Conservation (phyloP, 2,797 vertebrate species). For the Trematomus bernacchii region DNA sequence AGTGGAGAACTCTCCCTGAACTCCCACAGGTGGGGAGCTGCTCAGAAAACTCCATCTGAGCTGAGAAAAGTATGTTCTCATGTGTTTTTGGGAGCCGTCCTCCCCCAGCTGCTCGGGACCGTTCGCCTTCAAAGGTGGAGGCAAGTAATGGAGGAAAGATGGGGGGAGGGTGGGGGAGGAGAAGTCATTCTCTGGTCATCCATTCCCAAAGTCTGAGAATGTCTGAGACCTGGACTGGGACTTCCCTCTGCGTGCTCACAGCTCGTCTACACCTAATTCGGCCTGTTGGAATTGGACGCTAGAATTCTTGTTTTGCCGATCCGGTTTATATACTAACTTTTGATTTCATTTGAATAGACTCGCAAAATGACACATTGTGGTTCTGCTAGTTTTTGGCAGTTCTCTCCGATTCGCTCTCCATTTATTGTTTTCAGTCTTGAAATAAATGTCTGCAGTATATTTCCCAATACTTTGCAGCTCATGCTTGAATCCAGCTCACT, state of each 20-base stretch:
- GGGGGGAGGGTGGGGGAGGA: conserved; percentile 21
- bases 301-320: no score
- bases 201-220: background rate
- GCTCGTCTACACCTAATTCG: background rate
- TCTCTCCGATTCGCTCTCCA: no score
- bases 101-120: conserved; percentile 17
- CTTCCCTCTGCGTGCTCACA: conserved; percentile 12
- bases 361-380: no score
- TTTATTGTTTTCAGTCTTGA: no score
- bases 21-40: conserved; percentile 43
- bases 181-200: conserved; percentile 36
- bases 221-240: background rate
- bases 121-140: conserved; percentile 34
- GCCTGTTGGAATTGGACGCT: background rate
- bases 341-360: no score
- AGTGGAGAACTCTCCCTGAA: conserved; percentile 29
- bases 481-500: no score
- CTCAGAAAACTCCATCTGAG: conserved; percentile 57
- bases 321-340: no score
- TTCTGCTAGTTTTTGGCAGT: no score
- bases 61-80: conserved; percentile 39
- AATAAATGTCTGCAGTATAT: no score
- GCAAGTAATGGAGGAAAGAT: conserved; percentile 14
- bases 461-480: no score
- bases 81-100: conserved; percentile 44